Percentiles rank a stretch among this genome's conserved stretches.
phyloP scores from a whole-genome alignment of 37 sponge, comb jelly and placozoan genomes.

The Eunapius fragilis region DNA sequence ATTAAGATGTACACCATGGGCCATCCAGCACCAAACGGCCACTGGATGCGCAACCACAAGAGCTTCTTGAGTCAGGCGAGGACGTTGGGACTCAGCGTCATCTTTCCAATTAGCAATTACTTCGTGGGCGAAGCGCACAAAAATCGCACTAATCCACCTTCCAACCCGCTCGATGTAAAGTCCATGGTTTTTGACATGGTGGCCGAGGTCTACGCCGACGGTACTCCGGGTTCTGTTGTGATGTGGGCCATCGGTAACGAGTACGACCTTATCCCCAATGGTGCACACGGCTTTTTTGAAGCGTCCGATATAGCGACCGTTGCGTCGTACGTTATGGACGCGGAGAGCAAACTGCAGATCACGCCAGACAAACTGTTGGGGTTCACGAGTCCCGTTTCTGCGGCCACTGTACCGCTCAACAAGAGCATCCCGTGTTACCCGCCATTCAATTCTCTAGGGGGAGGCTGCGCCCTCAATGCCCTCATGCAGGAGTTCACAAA shows the following conservation, averaged over 20 bases:
- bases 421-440: not conserved
- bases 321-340: not conserved
- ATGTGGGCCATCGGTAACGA: not conserved
- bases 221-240: not conserved
- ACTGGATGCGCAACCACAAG: not conserved
- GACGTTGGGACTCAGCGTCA: not conserved
- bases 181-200: not conserved
- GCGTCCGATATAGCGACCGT: not conserved
- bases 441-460: not conserved
- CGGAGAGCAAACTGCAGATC: not conserved
- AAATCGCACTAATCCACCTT: not conserved
- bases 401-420: not conserved
- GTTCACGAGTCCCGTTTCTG: not conserved
- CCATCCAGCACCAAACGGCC: not conserved
- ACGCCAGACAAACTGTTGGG: not conserved
- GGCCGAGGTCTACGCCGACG: not conserved
- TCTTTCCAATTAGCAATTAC: not conserved
- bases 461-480: not conserved
- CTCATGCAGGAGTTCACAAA: not conserved
- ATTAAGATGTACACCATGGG: not conserved
- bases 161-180: not conserved
- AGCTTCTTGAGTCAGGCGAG: not conserved
- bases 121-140: not conserved
- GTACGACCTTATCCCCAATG: not conserved
- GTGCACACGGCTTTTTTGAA: not conserved